A percentile compares a stretch with the other conserved stretches of the same genome.
phyloP scores from a whole-genome alignment of 2,888 invertebrate genomes.

The Portevinia maculata region DNA sequence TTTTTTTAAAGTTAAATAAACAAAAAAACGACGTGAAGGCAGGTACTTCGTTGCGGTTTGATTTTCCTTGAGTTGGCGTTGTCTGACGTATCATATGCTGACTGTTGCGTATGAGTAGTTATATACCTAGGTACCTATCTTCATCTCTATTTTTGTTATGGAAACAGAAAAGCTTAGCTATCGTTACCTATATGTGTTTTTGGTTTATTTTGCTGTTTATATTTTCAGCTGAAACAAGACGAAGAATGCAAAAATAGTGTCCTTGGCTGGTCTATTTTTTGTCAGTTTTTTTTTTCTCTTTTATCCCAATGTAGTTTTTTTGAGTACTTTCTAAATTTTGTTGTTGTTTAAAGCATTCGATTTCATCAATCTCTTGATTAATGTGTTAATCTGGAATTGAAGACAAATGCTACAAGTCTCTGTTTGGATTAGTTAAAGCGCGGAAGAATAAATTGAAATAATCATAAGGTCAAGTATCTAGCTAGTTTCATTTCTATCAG shows the following conservation, averaged over 20 bases:
- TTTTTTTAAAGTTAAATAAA: neutral
- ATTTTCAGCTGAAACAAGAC: conserved; percentile 13
- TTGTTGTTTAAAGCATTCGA: conserved; percentile 1
- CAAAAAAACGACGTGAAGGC: conserved; percentile 15
- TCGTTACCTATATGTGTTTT: conserved; percentile 3
- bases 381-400: conserved; percentile 14
- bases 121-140: no score
- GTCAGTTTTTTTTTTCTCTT: neutral
- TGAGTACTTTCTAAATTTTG: conserved; percentile 15
- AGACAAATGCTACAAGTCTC: conserved; percentile 7
- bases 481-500: neutral
- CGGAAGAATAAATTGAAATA: conserved; percentile 24
- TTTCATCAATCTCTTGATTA: neutral
- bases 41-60: conserved; percentile 58
- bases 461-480: conserved; percentile 1
- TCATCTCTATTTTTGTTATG: conserved; percentile 46
- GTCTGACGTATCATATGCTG: conserved; percentile 32
- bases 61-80: conserved; percentile 64
- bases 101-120: conserved; percentile 56
- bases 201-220: conserved; percentile 8
- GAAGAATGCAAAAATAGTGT: conserved; percentile 36
- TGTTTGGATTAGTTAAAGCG: conserved; percentile 14
- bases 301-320: conserved; percentile 7
- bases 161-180: conserved; percentile 20
- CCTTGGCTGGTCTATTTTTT: conserved; percentile 55